Conservation (phyloP, 2,797 vertebrate species). For the Crax fasciolata region DNA sequence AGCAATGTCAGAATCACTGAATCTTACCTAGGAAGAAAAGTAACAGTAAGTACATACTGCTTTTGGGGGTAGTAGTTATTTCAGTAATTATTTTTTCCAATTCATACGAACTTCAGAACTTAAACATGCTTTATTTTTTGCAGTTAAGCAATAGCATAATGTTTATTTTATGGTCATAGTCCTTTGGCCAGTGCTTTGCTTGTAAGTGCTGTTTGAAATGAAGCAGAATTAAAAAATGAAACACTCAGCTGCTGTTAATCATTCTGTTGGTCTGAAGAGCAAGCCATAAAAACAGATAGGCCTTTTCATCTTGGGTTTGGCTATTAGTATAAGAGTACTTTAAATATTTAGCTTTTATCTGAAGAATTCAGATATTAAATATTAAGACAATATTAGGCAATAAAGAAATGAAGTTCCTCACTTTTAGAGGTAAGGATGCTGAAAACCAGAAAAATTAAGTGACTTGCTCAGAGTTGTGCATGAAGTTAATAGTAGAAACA, state of each 20-base stretch:
- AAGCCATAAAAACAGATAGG: not conserved
- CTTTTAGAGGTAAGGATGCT: not conserved
- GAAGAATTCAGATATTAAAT: not conserved
- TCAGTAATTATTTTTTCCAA: not conserved
- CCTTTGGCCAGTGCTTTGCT: not conserved
- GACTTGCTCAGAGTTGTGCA: not conserved
- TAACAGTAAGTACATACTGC: conserved; percentile 86
- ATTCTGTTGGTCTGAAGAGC: not conserved
- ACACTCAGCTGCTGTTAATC: not conserved
- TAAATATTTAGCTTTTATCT: not conserved
- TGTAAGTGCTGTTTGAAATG: not conserved
- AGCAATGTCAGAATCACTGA: conserved; percentile 87
- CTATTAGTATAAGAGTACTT: not conserved
- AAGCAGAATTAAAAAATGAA: not conserved
- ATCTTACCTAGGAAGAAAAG: conserved; percentile 92
- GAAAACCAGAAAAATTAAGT: not conserved
- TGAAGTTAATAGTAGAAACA: not conserved
- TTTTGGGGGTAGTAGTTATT: not conserved
- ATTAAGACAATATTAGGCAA: not conserved
- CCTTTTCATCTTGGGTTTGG: not conserved
- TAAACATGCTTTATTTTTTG: not conserved
- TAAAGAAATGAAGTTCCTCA: not conserved
- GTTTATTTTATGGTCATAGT: not conserved
- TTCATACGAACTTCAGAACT: not conserved
- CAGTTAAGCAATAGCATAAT: not conserved